phyloP scores from a whole-genome alignment of 2,888 invertebrate genomes.

The Macrosoma leucophasiata region DNA sequence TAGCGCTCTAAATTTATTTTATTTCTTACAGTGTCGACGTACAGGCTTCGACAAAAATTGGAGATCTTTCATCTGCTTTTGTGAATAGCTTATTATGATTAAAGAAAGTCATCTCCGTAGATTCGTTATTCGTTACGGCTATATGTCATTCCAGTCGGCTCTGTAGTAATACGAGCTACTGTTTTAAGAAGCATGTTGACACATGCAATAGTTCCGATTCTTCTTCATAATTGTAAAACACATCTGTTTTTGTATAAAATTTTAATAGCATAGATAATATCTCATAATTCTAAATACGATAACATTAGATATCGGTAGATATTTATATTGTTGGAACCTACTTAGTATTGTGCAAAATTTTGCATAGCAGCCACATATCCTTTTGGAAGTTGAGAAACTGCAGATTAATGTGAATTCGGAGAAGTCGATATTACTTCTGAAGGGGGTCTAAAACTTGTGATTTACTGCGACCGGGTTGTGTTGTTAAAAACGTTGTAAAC shows the following conservation, averaged over 20 bases:
- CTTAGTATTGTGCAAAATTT: too few species aligned
- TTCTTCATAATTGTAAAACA: neutral
- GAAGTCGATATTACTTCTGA: constrained; percentile 72
- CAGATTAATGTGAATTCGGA: constrained; percentile 72
- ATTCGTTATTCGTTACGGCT: constrained; percentile 31
- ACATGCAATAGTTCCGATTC: constrained; percentile 42
- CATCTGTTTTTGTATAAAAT: too few species aligned
- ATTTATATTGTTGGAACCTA: constrained; percentile 14
- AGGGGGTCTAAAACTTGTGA: constrained; percentile 65
- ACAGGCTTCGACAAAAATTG: too few species aligned
- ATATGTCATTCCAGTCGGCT: constrained; percentile 38
- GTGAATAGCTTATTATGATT: neutral
- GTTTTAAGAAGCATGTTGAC: constrained; percentile 57
- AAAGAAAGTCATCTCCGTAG: constrained; percentile 15
- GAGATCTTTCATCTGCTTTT: too few species aligned
- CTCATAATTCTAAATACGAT: too few species aligned
- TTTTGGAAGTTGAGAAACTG: constrained; percentile 66
- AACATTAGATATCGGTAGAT: constrained; percentile 1
- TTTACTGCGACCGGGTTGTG: constrained; percentile 63
- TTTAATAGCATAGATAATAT: too few species aligned
- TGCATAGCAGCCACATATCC: constrained; percentile 54
- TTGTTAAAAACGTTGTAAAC: constrained; percentile 74
- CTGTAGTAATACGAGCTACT: constrained; percentile 44
- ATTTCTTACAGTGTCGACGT: too few species aligned
- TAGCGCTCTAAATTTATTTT: too few species aligned